These are phyloP conservation scores for Neodiprion virginianus DNA, from an alignment of 1,140 invertebrate species.

Conservation along the genomic window DNA sequence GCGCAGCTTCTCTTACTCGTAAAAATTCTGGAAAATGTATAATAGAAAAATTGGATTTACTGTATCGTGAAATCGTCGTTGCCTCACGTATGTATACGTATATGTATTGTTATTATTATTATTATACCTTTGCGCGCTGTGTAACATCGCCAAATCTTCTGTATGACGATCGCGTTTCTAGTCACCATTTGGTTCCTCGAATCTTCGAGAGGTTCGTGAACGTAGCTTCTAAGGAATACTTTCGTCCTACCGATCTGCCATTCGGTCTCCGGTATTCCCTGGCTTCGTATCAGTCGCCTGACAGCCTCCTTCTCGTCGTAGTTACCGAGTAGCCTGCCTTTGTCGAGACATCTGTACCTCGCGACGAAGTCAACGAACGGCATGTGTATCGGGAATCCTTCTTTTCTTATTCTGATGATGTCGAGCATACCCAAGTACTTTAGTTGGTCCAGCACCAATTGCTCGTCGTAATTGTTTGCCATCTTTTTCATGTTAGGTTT, in stretches of 20 bases:
- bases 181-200: slow-evolving; percentile 72
- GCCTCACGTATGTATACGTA: background rate
- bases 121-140: slow-evolving; percentile 66
- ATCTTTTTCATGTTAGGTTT: slow-evolving; percentile 92
- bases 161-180: slow-evolving; percentile 78
- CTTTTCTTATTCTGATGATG: slow-evolving; percentile 91
- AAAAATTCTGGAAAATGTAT: slow-evolving; percentile 67
- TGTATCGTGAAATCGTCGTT: slow-evolving; percentile 5
- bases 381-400: slow-evolving; percentile 93
- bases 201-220: slow-evolving; percentile 90
- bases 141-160: slow-evolving; percentile 77
- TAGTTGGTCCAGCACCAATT: slow-evolving; percentile 88
- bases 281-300: slow-evolving; percentile 65
- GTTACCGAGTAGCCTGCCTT: slow-evolving; percentile 43
- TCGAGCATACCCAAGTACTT: slow-evolving; percentile 95
- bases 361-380: slow-evolving; percentile 78
- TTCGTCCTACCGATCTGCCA: slow-evolving; percentile 94
- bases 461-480: slow-evolving; percentile 83
- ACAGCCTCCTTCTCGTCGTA: slow-evolving; percentile 63
- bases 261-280: slow-evolving; percentile 73
- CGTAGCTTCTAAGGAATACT: slow-evolving; percentile 84
- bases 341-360: slow-evolving; percentile 77
- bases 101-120: too few relatives aligned
- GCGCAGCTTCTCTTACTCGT: slow-evolving; percentile 72
- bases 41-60: slow-evolving; percentile 19